phyloP scores from a whole-genome alignment of 2,888 invertebrate species.

The Drosophila monieri region DNA sequence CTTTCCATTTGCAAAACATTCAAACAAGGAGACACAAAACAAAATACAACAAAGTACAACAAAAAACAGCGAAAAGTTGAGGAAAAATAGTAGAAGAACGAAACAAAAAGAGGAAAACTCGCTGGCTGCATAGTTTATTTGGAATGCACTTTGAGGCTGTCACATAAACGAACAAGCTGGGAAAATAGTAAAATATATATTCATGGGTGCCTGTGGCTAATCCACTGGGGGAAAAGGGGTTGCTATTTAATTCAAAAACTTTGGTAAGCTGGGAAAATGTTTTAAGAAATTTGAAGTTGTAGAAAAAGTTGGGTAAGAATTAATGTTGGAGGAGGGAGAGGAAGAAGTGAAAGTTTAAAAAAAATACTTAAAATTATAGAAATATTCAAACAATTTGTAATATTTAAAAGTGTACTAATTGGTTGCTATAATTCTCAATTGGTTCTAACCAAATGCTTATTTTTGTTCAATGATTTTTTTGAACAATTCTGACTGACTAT shows the following conservation, averaged over 20 bases:
- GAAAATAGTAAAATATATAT: constrained; percentile 5
- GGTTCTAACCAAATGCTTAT: no score
- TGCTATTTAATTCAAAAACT: neutral
- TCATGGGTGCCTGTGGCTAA: neutral
- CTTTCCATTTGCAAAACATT: constrained; percentile 16
- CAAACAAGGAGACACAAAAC: neutral
- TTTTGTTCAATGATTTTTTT: no score
- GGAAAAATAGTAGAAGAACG: neutral
- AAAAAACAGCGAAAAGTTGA: neutral
- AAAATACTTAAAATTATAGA: no score
- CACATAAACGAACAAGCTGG: constrained; percentile 15
- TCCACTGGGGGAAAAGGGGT: neutral
- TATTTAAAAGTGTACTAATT: no score
- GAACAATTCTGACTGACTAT: no score
- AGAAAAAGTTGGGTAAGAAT: no score
- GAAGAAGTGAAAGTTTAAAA: no score
- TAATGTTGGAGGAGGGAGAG: no score
- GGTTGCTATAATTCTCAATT: no score
- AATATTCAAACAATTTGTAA: no score
- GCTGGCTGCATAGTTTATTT: constrained; percentile 15
- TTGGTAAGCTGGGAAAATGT: no score
- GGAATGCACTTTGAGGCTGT: constrained; percentile 22
- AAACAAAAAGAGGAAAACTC: neutral
- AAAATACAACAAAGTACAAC: neutral
- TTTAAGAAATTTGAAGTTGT: no score